Evolutionary conservation across 1,140 invertebrate species (phyloP), one percentile per base, ranked within the genome.

Genomic region (Papilio machaon): DNA sequence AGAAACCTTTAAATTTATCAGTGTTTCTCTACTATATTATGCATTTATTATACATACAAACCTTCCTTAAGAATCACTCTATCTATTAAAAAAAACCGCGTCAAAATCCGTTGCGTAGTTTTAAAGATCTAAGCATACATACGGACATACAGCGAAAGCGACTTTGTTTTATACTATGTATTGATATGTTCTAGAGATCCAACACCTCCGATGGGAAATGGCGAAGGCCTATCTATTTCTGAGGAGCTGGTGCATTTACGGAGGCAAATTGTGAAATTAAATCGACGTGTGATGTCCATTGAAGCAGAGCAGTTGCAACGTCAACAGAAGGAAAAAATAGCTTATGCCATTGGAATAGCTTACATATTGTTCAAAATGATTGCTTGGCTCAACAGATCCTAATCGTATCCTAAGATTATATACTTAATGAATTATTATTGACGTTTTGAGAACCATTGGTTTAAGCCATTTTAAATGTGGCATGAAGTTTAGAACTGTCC

Each of bases 331-430:
- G 97, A 98, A 88, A 97, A 98, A 90, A 96, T 98, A 86, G 94
- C 98, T 84, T 98, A 97, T 91, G 96, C 97, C 81, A 92, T 98
- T 83, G 97, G 97, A 19, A 95, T 98, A 86, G 96, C 97, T 13
- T 99, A 98, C 91, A 96, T 98, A 89, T 94, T 98, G 85, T 95
- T 98, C 80, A 98, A 98, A 96, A 96, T 97, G 80, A 96, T 98
- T 82, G 95, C 97, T 82, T 98, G 98, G 98, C 94, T 98, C 81
- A 97, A 97, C 92, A 96, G 97, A 92, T 95, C 95, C 87, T 96
- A 95, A 94, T 85, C 81, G 80, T 91, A 91, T 85, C 82, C 79
- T 91, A 91, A 90, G 88, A 89, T 91, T 89, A 92, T 92, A 87
- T 90, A 86, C 87, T 88, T 86, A 84, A 88, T 86, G 83, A 88